These are phyloP conservation scores for Meleagris gallopavo DNA, from an alignment of 2,113 vertebrate species.

Conservation along the genomic window DNA sequence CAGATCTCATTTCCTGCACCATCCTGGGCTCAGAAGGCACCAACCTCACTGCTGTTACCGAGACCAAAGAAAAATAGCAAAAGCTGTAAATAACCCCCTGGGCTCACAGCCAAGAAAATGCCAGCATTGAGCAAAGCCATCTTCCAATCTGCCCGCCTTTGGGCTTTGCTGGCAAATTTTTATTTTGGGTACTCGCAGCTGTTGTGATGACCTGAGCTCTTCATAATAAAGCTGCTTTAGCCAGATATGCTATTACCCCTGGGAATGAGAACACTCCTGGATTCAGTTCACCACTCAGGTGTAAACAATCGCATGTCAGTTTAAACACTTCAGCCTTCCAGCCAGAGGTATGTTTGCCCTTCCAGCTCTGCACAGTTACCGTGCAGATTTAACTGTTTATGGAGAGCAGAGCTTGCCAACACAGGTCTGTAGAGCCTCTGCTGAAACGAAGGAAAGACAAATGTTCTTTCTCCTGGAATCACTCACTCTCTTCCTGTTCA, in stretches of 20 bases:
- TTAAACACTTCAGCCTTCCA: background rate
- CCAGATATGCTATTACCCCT: background rate
- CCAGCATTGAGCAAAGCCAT: slow-evolving; percentile 50
- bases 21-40: background rate
- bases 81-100: slow-evolving; percentile 42
- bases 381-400: accelerated
- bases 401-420: background rate
- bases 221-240: background rate
- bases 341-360: background rate
- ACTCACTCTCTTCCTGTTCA: background rate
- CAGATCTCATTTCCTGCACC: background rate
- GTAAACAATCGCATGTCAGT: background rate
- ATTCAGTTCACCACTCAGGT: background rate
- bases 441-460: background rate
- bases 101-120: slow-evolving; percentile 55
- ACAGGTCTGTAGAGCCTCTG: background rate
- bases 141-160: background rate
- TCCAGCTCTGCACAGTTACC: accelerated
- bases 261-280: accelerated
- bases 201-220: background rate
- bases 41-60: accelerated
- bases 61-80: background rate
- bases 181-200: background rate
- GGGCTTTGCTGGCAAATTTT: background rate
- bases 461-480: background rate